These are phyloP conservation scores for Gephyroberyx darwinii DNA, from an alignment of 2,797 vertebrate genomes.

Conservation along the genomic window DNA sequence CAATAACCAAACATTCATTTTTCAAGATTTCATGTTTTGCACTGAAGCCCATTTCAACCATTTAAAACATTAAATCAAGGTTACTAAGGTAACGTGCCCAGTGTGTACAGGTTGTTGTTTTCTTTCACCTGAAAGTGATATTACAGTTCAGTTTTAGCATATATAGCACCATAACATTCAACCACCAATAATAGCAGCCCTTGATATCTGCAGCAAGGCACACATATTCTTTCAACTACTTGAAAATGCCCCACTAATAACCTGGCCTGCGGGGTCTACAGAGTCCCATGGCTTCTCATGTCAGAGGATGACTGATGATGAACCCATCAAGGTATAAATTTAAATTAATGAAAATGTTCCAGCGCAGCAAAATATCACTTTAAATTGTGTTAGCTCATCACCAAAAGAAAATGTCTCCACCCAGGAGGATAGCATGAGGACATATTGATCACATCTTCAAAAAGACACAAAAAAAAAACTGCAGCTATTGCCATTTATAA, in stretches of 20 bases:
- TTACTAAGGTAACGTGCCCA: too few species aligned
- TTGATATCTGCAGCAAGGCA: neutral
- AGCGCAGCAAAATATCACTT: conserved; percentile 16
- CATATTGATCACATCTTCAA: conserved; percentile 20
- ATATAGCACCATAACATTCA: too few species aligned
- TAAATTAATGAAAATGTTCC: conserved; percentile 13
- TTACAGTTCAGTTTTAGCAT: too few species aligned
- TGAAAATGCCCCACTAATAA: neutral
- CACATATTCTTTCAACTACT: neutral
- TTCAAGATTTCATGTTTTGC: too few species aligned
- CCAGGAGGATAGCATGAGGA: conserved; percentile 8
- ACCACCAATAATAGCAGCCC: too few species aligned
- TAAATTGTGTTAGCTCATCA: conserved; percentile 20
- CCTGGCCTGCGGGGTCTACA: neutral
- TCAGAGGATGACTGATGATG: neutral
- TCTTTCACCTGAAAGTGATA: neutral
- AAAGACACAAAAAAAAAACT: conserved; percentile 16
- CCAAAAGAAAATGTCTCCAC: conserved; percentile 9
- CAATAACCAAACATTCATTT: too few species aligned
- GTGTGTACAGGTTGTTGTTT: too few species aligned
- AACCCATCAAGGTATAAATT: conserved; percentile 10
- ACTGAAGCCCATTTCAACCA: neutral
- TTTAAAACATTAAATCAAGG: too few species aligned
- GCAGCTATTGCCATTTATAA: conserved; percentile 10
- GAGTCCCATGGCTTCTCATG: neutral